Conservation (phyloP, 2,113 vertebrate species). For the Miniopterus natalensis region DNA sequence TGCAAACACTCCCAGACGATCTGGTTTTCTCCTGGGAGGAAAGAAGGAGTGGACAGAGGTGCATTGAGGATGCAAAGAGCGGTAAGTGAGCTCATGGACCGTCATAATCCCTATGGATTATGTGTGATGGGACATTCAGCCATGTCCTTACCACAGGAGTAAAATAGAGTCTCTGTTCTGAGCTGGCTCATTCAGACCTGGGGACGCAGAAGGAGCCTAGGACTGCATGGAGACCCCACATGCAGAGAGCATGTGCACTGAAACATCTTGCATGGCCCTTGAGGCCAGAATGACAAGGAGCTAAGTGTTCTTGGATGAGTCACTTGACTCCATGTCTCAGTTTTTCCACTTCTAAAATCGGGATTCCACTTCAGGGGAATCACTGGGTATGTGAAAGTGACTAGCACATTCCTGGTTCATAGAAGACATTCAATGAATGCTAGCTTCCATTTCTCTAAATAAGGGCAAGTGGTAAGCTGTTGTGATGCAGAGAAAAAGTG, state of each 20-base stretch:
- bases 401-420: background rate
- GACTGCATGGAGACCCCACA: background rate
- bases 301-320: background rate
- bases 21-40: slow-evolving; percentile 74
- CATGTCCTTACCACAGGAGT: background rate
- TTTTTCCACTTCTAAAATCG: background rate
- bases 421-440: background rate
- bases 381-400: background rate
- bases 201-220: background rate
- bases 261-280: background rate
- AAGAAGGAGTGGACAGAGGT: slow-evolving; percentile 21
- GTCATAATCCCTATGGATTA: slow-evolving; percentile 19
- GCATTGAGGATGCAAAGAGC: background rate
- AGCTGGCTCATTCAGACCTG: background rate
- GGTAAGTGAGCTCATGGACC: slow-evolving; percentile 24
- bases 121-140: background rate
- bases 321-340: background rate
- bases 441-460: background rate
- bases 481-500: background rate
- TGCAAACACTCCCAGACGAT: slow-evolving; percentile 64
- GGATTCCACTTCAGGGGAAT: background rate
- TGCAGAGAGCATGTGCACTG: background rate
- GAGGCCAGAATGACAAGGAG: background rate
- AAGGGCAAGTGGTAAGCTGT: background rate
- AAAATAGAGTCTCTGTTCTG: background rate